phyloP scores from a whole-genome alignment of 2,797 vertebrate genomes.

The Brachyrhaphis roseni region DNA sequence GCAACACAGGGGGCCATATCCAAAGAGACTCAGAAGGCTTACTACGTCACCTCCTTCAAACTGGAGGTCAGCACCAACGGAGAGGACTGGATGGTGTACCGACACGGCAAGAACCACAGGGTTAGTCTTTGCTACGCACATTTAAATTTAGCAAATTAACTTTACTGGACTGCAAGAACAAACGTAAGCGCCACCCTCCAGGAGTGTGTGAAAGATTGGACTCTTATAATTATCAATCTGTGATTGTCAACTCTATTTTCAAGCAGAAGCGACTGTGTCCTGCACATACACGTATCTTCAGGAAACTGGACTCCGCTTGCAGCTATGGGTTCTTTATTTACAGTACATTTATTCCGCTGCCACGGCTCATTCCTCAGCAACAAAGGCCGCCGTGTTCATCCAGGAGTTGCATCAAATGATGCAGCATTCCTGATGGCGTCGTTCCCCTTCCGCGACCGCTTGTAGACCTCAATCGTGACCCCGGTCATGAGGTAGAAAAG shows the following conservation, averaged over 20 bases:
- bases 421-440: constrained; percentile 27
- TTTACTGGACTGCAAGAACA: background rate
- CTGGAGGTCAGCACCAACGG: constrained; percentile 98
- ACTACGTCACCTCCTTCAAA: constrained; percentile 95
- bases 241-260: background rate
- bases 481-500: constrained; percentile 50
- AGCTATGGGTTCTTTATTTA: constrained; percentile 5
- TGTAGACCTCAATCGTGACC: constrained; percentile 49
- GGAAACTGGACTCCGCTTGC: background rate
- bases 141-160: background rate
- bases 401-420: constrained; percentile 11
- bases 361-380: constrained; percentile 5
- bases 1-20: constrained; percentile 96
- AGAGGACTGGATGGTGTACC: constrained; percentile 98
- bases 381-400: constrained; percentile 14
- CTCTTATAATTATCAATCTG: background rate
- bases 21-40: constrained; percentile 92
- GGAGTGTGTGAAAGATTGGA: no score
- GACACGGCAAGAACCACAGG: constrained; percentile 98
- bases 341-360: background rate
- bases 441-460: constrained; percentile 27
- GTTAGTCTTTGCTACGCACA: constrained; percentile 66
- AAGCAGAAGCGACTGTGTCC: background rate
- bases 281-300: background rate
- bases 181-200: no score